Evolutionary conservation across 2,113 vertebrate genomes (phyloP).

Genomic region (Catharus minimus): DNA sequence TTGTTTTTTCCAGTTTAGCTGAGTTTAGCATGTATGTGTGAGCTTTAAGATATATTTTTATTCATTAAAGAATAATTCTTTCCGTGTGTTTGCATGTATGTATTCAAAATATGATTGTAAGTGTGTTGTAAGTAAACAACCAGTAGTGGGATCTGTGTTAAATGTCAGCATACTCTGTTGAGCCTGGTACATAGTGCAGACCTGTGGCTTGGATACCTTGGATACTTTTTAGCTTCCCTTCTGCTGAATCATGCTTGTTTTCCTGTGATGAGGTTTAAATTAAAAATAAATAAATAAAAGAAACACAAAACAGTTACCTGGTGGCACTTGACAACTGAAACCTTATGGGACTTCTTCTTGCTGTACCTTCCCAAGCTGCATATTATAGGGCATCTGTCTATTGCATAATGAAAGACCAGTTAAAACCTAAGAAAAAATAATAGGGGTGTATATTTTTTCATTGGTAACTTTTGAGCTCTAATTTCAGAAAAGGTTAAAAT

Average conservation of each 20-base stretch:
- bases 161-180: not conserved
- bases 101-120: not conserved
- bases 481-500: not conserved
- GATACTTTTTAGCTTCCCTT: not conserved
- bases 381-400: not conserved
- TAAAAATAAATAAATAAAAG: constrained; percentile 53
- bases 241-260: not conserved
- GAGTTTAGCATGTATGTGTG: not conserved
- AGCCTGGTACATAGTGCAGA: not conserved
- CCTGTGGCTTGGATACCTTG: not conserved
- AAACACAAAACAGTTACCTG: not conserved
- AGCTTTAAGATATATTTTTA: not conserved
- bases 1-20: constrained; percentile 29
- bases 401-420: constrained; percentile 8
- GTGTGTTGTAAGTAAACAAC: not conserved
- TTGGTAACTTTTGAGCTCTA: not conserved
- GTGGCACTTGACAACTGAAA: constrained; percentile 63
- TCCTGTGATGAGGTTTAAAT: constrained; percentile 62
- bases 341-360: constrained; percentile 29
- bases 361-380: constrained; percentile 2
- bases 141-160: not conserved
- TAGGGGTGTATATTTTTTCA: not conserved
- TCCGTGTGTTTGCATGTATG: not conserved
- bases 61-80: not conserved
- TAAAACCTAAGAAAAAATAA: not conserved